phyloP scores from a whole-genome alignment of 2,113 vertebrate genomes.

The Rafetus swinhoei region DNA sequence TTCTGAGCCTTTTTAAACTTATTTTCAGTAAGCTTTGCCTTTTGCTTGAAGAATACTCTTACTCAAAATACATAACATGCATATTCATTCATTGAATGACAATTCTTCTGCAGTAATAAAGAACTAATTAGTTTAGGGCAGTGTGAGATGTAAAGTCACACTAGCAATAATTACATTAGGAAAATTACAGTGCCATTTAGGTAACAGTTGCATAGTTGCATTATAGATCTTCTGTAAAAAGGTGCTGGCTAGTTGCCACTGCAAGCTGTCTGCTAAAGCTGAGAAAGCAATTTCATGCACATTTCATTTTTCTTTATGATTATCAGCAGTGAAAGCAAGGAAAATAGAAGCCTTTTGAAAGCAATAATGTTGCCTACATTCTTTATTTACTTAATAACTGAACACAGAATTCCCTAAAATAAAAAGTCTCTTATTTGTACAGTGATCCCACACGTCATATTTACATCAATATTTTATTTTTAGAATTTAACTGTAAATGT shows the following conservation, averaged over 20 bases:
- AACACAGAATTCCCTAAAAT: neutral
- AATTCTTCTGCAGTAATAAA: conserved; percentile 28
- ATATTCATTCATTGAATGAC: conserved; percentile 34
- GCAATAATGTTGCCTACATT: neutral
- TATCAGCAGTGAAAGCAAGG: neutral
- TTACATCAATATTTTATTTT: neutral
- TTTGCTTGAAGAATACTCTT: neutral
- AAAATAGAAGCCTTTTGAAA: neutral
- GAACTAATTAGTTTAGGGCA: conserved; percentile 19
- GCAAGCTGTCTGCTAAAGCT: conserved; percentile 8
- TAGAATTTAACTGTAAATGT: neutral
- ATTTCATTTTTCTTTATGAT: neutral
- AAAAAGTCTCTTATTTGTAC: neutral
- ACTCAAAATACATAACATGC: conserved; percentile 1
- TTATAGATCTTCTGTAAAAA: conserved; percentile 28
- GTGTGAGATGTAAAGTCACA: neutral
- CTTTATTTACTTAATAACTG: neutral
- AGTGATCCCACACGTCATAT: neutral
- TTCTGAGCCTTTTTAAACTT: neutral
- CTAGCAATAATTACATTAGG: conserved; percentile 7
- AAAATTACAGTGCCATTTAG: conserved; percentile 34
- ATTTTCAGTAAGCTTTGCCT: conserved; percentile 18
- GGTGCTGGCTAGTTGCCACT: neutral
- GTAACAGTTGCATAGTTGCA: conserved; percentile 15
- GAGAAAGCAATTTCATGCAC: neutral